phyloP scores from a whole-genome alignment of 2,797 vertebrate species.

The Coregonus suidteri region DNA sequence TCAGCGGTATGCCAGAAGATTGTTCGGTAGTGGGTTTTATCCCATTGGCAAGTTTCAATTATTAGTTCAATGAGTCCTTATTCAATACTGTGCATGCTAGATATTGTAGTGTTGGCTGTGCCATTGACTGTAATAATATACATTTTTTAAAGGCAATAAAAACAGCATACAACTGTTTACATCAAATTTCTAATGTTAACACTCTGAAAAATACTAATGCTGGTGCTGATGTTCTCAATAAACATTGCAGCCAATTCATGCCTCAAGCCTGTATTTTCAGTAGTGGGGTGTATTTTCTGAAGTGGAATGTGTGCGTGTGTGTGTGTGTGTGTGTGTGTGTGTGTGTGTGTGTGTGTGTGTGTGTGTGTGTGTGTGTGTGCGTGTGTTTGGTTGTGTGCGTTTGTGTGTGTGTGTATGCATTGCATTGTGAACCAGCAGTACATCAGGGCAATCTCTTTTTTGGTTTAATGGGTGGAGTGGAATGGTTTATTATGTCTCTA shows the following conservation, averaged over 20 bases:
- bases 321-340: too few relatives aligned
- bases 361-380: not conserved
- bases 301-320: not conserved
- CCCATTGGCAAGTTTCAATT: not conserved
- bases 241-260: not conserved
- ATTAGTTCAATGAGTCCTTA: not conserved
- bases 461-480: not conserved
- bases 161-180: not conserved
- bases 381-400: not conserved
- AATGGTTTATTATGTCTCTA: conserved; percentile 9
- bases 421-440: not conserved
- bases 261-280: not conserved
- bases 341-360: not conserved
- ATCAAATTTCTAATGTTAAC: not conserved
- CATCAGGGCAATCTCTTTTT: not conserved
- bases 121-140: too few relatives aligned
- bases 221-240: not conserved
- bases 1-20: conserved; percentile 15
- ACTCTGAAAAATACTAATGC: not conserved
- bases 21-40: conserved; percentile 8
- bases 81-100: not conserved
- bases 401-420: conserved; percentile 8
- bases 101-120: not conserved
- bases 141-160: not conserved
- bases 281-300: not conserved